A percentile compares a stretch with the other conserved stretches of the same genome.
phyloP scores from a whole-genome alignment of 2,113 vertebrate species.

The Odocoileus virginianus region DNA sequence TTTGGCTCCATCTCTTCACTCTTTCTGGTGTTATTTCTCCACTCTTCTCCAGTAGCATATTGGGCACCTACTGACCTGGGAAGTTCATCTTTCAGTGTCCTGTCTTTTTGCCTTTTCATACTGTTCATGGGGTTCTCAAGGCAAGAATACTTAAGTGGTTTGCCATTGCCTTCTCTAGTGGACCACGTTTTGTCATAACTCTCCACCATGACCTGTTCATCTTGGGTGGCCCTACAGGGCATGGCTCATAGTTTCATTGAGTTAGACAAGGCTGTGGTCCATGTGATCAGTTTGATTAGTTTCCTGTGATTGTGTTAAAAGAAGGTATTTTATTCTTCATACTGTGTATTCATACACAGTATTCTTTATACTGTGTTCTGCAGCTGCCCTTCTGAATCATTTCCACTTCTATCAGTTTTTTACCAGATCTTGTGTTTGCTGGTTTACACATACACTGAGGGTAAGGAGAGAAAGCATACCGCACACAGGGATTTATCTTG shows the following conservation, averaged over 20 bases:
- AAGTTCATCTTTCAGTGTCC: not conserved
- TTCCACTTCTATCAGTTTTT: not conserved
- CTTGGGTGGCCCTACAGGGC: not conserved
- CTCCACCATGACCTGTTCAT: not conserved
- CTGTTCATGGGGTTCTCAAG: not conserved
- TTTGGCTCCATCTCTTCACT: not conserved
- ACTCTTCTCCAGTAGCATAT: not conserved
- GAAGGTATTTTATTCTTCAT: not conserved
- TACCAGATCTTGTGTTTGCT: not conserved
- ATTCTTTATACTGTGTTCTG: not conserved
- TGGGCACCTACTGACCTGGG: not conserved
- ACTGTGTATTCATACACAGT: too few relatives aligned
- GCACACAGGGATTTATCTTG: not conserved
- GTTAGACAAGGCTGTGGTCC: not conserved
- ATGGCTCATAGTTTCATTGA: not conserved
- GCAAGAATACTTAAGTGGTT: not conserved
- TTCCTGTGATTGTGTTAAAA: not conserved
- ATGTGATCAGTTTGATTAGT: not conserved
- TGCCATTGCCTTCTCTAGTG: not conserved
- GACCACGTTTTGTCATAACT: not conserved
- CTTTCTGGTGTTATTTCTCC: not conserved
- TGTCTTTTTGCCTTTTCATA: not conserved
- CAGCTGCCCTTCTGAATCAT: slow-evolving; percentile 1
- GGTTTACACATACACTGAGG: not conserved
- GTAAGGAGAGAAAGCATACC: not conserved